Base-by-base conservation (phyloP, 2,797 vertebrate genomes). In the Acridotheres tristis region DNA sequence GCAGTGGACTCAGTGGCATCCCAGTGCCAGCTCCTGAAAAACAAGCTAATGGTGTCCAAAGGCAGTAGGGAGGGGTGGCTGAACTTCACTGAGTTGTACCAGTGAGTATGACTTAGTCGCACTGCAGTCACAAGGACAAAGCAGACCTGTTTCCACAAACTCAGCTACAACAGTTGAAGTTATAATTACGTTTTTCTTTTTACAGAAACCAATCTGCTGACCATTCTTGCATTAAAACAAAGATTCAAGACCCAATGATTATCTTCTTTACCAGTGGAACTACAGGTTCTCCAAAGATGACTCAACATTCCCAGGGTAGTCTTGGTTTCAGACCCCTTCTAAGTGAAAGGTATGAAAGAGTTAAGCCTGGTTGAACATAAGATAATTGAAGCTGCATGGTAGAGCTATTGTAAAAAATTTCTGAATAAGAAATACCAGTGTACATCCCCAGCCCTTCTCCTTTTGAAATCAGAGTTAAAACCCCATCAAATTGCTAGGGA, bases 241-340 rank as follows among this genome's bases (percentile, higher is more conserved):
- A 75, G 58, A 97, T 98, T 57, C 90, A 96, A 15, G 98, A 99
- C 40, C 57, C 98, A 6, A 96, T 98, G 96, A 94, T 88, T 36
- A 98, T 98, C 93, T 98, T 98, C 93, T 99, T 98, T 88, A 99
- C 98, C 82, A 99, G 98, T 55, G 98, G 98, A 62, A 98, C 98
- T 25, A 98, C 98, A 13, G 98, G 98, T 4, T 94, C 92, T 67
- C 98, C 98, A 45, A 99, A 98, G 95, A 98, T 99, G 98, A 94
- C 93, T 3, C 97, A 98, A 55, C 98, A 98, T 59, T 98, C 98
- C 53, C 98, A 98, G 58, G 96, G 98, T 10, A 98, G 98, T 80
- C 97, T 97, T 83, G 98, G 98, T 23, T 57, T 99, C 40, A 98
- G 98, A 66, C 94, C 97, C 23, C 95, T 97, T 47, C 88, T 98